Evolutionary conservation across 2,888 invertebrate genomes (phyloP).

Genomic region (Clusia tigrina): DNA sequence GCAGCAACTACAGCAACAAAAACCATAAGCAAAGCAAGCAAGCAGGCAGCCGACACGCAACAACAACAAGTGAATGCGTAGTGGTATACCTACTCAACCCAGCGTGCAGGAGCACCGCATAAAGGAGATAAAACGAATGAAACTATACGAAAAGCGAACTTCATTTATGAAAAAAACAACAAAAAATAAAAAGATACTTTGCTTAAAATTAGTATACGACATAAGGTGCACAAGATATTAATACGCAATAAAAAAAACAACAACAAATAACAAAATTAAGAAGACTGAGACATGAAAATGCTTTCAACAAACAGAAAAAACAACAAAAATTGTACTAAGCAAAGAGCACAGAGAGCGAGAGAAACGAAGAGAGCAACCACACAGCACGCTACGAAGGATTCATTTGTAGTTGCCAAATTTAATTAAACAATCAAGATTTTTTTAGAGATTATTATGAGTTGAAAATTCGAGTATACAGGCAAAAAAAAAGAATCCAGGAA

Average conservation of each 20-base stretch:
- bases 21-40: not conserved
- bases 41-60: not conserved
- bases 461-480: no score
- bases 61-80: conserved; percentile 5
- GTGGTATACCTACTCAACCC: no score
- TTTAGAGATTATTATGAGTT: no score
- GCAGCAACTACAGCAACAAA: not conserved
- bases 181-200: conserved; percentile 8
- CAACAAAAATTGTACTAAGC: not conserved
- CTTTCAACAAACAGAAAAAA: not conserved
- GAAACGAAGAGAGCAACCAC: no score
- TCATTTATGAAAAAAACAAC: conserved; percentile 13
- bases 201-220: conserved; percentile 14
- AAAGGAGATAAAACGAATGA: not conserved
- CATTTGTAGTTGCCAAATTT: conserved; percentile 3
- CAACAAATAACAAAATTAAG: not conserved
- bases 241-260: not conserved
- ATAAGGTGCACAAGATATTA: conserved; percentile 6
- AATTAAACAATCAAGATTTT: not conserved
- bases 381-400: not conserved
- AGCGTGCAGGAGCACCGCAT: no score
- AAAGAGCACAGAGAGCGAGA: not conserved
- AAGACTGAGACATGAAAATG: not conserved
- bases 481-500: no score
- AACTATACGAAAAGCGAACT: conserved; percentile 6